Evolutionary conservation across 2,888 invertebrate genomes (phyloP).

Genomic region (Stenodema calcarata): DNA sequence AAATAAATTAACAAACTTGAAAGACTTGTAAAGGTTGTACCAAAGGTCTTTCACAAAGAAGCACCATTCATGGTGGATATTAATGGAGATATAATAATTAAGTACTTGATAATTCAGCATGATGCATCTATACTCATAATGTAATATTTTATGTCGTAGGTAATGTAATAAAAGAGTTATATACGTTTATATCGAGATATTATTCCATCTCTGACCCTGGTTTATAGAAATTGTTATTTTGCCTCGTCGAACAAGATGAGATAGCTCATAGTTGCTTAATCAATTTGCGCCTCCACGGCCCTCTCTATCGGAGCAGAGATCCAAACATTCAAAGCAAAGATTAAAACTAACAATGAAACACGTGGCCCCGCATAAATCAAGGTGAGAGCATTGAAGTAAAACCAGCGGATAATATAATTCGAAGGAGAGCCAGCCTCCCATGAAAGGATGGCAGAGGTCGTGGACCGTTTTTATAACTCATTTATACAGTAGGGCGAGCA

Average conservation of each 20-base stretch:
- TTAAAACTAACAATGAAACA: slow-evolving; percentile 21
- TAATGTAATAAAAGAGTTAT: too few species aligned
- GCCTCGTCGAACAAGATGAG: neutral
- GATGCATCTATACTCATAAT: too few species aligned
- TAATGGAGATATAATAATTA: too few species aligned
- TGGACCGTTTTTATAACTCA: neutral
- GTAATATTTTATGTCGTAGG: too few species aligned
- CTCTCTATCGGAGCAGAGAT: neutral
- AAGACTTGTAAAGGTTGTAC: too few species aligned
- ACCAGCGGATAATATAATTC: neutral
- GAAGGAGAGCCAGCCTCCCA: neutral
- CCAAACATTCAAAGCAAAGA: slow-evolving; percentile 2
- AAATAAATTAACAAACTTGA: too few species aligned
- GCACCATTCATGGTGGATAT: too few species aligned
- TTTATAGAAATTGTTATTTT: too few species aligned
- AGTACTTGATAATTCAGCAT: too few species aligned
- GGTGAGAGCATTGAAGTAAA: neutral
- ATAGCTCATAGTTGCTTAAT: neutral
- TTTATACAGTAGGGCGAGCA: neutral
- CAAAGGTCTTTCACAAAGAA: too few species aligned
- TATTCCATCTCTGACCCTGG: too few species aligned
- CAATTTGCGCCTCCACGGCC: neutral
- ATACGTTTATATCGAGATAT: too few species aligned
- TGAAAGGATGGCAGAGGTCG: neutral
- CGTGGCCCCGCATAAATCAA: slow-evolving; percentile 36